Conservation (phyloP, 1,140 invertebrate species). For the Lordiphosa mommai region DNA sequence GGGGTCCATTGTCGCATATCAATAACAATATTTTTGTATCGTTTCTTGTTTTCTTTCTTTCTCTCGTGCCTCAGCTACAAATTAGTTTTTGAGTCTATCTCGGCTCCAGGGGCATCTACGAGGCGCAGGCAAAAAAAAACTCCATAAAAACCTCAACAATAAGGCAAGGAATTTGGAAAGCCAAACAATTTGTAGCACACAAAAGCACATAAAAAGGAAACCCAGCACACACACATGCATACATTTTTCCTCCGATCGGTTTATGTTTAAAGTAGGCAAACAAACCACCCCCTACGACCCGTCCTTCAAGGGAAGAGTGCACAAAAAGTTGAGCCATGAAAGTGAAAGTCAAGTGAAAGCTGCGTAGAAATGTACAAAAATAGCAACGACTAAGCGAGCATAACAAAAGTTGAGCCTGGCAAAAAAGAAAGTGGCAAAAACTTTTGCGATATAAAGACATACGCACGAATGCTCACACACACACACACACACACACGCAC, state of each 20-base stretch:
- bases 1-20: constrained; percentile 50
- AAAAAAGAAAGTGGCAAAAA: constrained; percentile 71
- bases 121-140: constrained; percentile 18
- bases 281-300: constrained; percentile 19
- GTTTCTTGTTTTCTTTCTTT: not conserved
- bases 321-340: constrained; percentile 14
- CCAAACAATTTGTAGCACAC: constrained; percentile 74
- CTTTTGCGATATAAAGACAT: constrained; percentile 69
- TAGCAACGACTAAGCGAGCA: constrained; percentile 54
- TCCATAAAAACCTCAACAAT: constrained; percentile 72
- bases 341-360: constrained; percentile 45
- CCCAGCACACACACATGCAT: constrained; percentile 19
- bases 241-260: constrained; percentile 52
- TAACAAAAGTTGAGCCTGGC: constrained; percentile 71
- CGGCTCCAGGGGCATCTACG: constrained; percentile 28
- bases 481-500: not conserved
- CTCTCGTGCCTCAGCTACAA: constrained; percentile 40
- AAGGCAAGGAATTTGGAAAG: constrained; percentile 65
- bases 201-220: constrained; percentile 50
- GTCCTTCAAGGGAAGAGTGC: not conserved
- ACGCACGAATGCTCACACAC: constrained; percentile 54
- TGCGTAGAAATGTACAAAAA: constrained; percentile 47
- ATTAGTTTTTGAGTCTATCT: constrained; percentile 70
- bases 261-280: constrained; percentile 65
- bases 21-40: constrained; percentile 65